phyloP scores from a whole-genome alignment of 2,888 invertebrate species.

The Xestia c-nigrum region DNA sequence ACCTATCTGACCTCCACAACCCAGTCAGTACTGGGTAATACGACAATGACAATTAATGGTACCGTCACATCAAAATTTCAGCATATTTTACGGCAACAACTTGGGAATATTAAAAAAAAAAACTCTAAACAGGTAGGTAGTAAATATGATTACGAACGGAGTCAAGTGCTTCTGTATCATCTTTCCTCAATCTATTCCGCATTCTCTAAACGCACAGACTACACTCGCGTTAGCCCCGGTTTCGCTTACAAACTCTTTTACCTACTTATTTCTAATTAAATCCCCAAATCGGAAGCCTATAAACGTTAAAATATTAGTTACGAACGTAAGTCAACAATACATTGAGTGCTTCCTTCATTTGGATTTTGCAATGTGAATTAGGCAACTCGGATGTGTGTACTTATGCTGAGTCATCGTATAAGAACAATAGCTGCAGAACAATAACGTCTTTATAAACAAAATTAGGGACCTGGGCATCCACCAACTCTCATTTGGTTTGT shows the following conservation, averaged over 20 bases:
- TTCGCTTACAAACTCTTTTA: neutral
- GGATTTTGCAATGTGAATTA: slow-evolving; percentile 35
- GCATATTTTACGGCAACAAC: no score
- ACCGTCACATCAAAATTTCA: no score
- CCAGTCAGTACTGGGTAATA: no score
- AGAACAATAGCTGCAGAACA: slow-evolving; percentile 51
- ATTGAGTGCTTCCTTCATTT: slow-evolving; percentile 30
- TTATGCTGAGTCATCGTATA: slow-evolving; percentile 28
- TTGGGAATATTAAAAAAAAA: neutral
- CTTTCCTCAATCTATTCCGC: slow-evolving; percentile 18
- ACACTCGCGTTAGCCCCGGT: slow-evolving; percentile 8
- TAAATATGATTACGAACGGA: slow-evolving; percentile 50
- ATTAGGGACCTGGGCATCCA: neutral
- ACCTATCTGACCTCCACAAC: no score
- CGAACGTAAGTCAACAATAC: slow-evolving; percentile 13
- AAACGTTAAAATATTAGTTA: neutral
- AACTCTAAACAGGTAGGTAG: neutral
- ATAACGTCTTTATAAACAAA: slow-evolving; percentile 31
- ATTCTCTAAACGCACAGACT: neutral
- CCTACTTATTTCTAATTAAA: neutral
- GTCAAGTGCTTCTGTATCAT: slow-evolving; percentile 19
- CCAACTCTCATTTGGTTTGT: neutral
- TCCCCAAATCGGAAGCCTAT: neutral
- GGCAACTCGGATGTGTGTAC: slow-evolving; percentile 24
- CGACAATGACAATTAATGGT: no score